Conservation (phyloP, 2,888 invertebrate species). For the Oscheius sp. region DNA sequence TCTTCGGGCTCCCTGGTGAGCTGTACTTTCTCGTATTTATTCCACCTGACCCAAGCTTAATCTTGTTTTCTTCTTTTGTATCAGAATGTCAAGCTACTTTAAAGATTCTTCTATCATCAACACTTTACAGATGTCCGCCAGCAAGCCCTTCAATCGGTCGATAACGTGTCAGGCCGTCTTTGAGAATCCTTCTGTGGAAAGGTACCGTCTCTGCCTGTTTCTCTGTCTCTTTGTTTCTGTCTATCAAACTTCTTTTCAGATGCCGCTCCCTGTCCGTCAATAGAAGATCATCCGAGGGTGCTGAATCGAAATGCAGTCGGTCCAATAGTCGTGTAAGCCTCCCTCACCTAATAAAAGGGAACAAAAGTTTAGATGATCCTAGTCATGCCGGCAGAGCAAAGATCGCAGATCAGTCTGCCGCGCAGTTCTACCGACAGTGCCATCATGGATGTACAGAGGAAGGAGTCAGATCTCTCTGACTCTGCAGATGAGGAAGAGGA, state of each 20-base stretch:
- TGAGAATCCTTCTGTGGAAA: not conserved
- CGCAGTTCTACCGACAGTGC: slow-evolving; percentile 2
- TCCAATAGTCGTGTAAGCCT: slow-evolving; percentile 6
- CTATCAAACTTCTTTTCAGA: not conserved
- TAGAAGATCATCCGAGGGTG: slow-evolving; percentile 22
- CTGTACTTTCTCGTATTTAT: too few species aligned
- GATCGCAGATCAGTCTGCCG: not conserved
- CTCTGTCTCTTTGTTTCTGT: too few species aligned
- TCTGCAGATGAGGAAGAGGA: not conserved
- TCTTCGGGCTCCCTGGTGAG: too few species aligned
- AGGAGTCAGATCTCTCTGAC: not conserved
- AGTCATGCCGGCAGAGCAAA: slow-evolving; percentile 7
- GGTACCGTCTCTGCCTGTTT: not conserved
- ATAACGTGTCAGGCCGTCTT: not conserved
- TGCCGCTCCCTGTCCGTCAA: slow-evolving; percentile 14
- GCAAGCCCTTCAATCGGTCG: not conserved
- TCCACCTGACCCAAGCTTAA: too few species aligned
- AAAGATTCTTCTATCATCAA: too few species aligned
- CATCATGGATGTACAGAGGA: not conserved
- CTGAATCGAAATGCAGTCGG: slow-evolving; percentile 7
- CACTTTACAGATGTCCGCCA: not conserved
- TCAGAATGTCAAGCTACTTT: too few species aligned
- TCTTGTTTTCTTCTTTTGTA: too few species aligned
- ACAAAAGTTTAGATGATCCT: slow-evolving; percentile 14
- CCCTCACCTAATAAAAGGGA: not conserved